These are phyloP conservation scores for Erannis defoliaria DNA, from an alignment of 2,888 invertebrate genomes.

Conservation along the genomic window DNA sequence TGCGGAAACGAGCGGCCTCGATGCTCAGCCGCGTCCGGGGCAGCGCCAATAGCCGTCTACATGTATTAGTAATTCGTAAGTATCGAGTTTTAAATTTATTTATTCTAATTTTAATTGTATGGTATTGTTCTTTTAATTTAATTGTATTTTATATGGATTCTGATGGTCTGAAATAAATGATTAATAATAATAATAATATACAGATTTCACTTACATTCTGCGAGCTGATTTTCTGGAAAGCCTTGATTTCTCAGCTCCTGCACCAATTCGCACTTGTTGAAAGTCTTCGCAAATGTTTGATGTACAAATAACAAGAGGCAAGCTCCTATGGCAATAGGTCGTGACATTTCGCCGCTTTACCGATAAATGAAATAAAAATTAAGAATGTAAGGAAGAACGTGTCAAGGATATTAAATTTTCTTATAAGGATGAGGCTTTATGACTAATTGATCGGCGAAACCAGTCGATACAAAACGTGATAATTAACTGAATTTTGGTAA, in stretches of 20 bases:
- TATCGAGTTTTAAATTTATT: no score
- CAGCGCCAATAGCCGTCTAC: no score
- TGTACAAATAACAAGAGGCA: constrained; percentile 40
- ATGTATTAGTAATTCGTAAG: no score
- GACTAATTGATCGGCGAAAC: constrained; percentile 54
- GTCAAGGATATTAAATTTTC: constrained; percentile 57
- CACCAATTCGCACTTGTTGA: constrained; percentile 60
- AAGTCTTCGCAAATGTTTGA: constrained; percentile 44
- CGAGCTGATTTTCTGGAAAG: constrained; percentile 58
- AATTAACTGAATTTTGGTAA: constrained; percentile 34
- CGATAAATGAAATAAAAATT: constrained; percentile 47
- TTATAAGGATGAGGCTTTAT: constrained; percentile 46
- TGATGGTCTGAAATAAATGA: neutral
- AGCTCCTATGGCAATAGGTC: constrained; percentile 43
- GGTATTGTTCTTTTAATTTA: no score
- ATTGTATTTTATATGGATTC: no score
- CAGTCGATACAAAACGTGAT: constrained; percentile 39
- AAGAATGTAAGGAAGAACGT: constrained; percentile 42
- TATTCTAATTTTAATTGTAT: no score
- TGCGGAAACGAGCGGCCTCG: no score
- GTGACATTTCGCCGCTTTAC: constrained; percentile 50
- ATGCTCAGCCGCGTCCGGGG: no score
- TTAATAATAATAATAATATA: neutral
- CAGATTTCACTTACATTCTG: constrained; percentile 61
- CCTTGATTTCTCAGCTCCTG: constrained; percentile 59